These are phyloP conservation scores for Eupithecia subfuscata DNA, from an alignment of 2,888 invertebrate species.

Conservation along the genomic window DNA sequence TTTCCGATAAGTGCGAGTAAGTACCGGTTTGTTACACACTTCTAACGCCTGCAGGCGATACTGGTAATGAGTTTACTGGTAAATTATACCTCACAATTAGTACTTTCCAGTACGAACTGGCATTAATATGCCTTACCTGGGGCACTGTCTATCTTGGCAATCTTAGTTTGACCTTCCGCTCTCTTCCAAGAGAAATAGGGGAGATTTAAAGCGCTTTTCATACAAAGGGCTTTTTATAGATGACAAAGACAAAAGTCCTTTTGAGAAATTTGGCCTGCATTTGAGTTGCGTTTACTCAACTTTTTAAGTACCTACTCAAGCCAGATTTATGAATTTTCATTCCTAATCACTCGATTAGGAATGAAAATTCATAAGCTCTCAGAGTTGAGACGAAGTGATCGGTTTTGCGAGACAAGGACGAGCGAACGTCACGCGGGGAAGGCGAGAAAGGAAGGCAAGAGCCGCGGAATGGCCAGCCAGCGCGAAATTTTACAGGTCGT, in stretches of 20 bases:
- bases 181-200: slow-evolving; percentile 15
- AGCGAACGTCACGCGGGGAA: too few relatives aligned
- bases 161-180: slow-evolving; percentile 43
- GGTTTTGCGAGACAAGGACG: too few relatives aligned
- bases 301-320: not conserved
- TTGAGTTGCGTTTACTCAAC: not conserved
- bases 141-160: slow-evolving; percentile 68
- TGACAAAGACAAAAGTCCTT: too few relatives aligned
- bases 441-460: too few relatives aligned
- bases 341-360: too few relatives aligned
- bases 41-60: slow-evolving; percentile 59
- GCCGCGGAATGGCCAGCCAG: too few relatives aligned
- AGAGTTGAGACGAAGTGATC: too few relatives aligned
- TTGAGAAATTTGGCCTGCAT: not conserved
- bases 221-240: not conserved
- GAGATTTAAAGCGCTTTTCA: not conserved
- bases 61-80: slow-evolving; percentile 75
- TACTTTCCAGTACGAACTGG: slow-evolving; percentile 69
- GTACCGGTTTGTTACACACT: slow-evolving; percentile 58
- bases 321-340: not conserved
- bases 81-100: slow-evolving; percentile 73
- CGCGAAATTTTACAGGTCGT: too few relatives aligned
- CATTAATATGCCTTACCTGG: slow-evolving; percentile 70
- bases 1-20: slow-evolving; percentile 2
- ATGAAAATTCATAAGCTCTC: too few relatives aligned